phyloP scores from a whole-genome alignment of 1,140 invertebrate genomes.

The Drosophila eugracilis region DNA sequence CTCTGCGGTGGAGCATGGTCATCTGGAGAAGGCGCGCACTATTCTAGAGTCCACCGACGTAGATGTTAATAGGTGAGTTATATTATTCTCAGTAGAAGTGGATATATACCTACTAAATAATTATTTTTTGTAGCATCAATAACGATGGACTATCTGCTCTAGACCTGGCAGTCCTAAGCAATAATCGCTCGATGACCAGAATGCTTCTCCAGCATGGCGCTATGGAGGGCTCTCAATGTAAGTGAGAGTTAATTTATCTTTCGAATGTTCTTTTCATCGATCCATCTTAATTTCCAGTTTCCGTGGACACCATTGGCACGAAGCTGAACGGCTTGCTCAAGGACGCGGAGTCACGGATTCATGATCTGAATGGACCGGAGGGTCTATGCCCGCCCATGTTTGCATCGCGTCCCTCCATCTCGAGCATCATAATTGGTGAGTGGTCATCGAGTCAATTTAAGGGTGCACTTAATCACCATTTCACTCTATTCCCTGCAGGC shows the following conservation, averaged over 20 bases:
- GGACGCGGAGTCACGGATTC: slow-evolving; percentile 92
- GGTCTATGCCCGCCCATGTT: slow-evolving; percentile 70
- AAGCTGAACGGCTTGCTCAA: slow-evolving; percentile 91
- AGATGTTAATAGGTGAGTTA: slow-evolving; percentile 94
- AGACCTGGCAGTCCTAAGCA: slow-evolving; percentile 95
- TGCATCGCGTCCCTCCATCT: slow-evolving; percentile 79
- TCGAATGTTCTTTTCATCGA: slow-evolving; percentile 40
- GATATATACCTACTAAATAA: background rate
- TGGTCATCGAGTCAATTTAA: slow-evolving; percentile 17
- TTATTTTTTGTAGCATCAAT: slow-evolving; percentile 89
- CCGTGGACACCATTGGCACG: slow-evolving; percentile 89
- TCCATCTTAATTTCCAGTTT: slow-evolving; percentile 86
- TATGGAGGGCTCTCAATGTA: slow-evolving; percentile 94
- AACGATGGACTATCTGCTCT: slow-evolving; percentile 94
- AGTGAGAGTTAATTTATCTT: slow-evolving; percentile 90
- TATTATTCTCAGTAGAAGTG: fast-evolving
- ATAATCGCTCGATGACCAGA: slow-evolving; percentile 93
- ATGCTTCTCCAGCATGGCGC: slow-evolving; percentile 95
- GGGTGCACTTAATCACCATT: slow-evolving; percentile 9
- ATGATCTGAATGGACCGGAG: slow-evolving; percentile 88
- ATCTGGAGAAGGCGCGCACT: slow-evolving; percentile 94
- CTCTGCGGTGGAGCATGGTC: slow-evolving; percentile 96
- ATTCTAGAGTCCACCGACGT: slow-evolving; percentile 96
- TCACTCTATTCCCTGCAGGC: slow-evolving; percentile 52
- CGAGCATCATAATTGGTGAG: slow-evolving; percentile 84